A percentile compares a stretch with the other conserved stretches of the same genome.
Evolutionary conservation across 2,113 vertebrate species (phyloP).

Genomic region (Otolemur garnettii): DNA sequence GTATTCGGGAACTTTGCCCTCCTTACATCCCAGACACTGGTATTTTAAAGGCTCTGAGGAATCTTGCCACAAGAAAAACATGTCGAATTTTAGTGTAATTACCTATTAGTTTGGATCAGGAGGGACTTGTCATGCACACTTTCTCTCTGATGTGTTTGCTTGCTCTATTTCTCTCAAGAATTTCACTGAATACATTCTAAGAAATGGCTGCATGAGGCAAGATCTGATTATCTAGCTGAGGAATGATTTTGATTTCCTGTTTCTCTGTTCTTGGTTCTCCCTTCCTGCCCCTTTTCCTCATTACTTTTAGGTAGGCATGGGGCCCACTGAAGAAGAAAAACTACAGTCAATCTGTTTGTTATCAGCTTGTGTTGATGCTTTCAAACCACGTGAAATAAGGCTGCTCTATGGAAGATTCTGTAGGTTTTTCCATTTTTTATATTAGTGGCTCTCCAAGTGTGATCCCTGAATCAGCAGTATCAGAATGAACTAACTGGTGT

Average conservation of each 20-base stretch:
- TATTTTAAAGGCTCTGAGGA: neutral
- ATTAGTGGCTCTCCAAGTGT: neutral
- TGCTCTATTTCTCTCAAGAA: neutral
- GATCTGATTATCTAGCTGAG: neutral
- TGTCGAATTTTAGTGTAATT: constrained; percentile 36
- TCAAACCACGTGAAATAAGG: neutral
- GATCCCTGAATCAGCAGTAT: neutral
- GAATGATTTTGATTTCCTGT: neutral
- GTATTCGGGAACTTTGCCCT: neutral
- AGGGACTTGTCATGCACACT: neutral
- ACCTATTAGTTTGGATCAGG: constrained; percentile 11
- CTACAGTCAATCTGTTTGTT: neutral
- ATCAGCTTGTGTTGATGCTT: neutral
- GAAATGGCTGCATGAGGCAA: neutral
- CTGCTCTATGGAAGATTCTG: neutral
- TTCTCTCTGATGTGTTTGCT: neutral
- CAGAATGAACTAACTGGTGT: neutral
- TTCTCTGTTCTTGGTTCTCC: neutral
- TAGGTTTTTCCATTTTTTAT: neutral
- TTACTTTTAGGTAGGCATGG: neutral
- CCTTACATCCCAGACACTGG: neutral
- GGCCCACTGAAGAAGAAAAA: constrained; percentile 45
- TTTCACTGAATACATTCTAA: neutral
- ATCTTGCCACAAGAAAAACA: neutral
- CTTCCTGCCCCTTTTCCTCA: neutral